Evolutionary conservation across 2,797 vertebrate genomes (phyloP).

Genomic region (Galago senegalensis): DNA sequence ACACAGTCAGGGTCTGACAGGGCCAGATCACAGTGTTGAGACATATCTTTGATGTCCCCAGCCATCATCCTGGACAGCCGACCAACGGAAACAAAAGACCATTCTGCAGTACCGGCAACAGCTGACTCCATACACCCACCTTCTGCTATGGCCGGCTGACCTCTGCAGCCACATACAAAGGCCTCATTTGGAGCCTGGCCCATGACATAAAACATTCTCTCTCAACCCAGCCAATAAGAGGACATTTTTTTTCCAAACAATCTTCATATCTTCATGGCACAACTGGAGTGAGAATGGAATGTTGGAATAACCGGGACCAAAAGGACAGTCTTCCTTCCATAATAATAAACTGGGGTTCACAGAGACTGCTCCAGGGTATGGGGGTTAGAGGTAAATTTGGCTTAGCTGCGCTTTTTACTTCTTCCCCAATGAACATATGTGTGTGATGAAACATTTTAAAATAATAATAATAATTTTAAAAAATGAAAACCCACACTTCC

Average conservation of each 20-base stretch:
- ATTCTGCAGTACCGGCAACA: slow-evolving; percentile 83
- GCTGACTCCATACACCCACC: slow-evolving; percentile 87
- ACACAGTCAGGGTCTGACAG: slow-evolving; percentile 91
- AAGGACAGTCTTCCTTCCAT: background rate
- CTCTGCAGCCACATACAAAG: slow-evolving; percentile 89
- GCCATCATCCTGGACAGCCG: slow-evolving; percentile 87
- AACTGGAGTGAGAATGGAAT: background rate
- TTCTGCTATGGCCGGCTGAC: slow-evolving; percentile 88
- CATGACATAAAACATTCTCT: slow-evolving; percentile 85
- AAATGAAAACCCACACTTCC: background rate
- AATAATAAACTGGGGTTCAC: background rate
- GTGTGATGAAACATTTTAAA: background rate
- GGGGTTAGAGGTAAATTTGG: background rate
- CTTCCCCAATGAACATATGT: background rate
- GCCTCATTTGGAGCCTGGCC: slow-evolving; percentile 85
- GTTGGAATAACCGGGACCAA: background rate
- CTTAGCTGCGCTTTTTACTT: background rate
- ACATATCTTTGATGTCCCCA: slow-evolving; percentile 94
- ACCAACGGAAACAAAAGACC: slow-evolving; percentile 91
- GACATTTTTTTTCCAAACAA: slow-evolving; percentile 74
- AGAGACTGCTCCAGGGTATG: background rate
- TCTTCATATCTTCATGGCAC: slow-evolving; percentile 52
- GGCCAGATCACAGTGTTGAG: slow-evolving; percentile 93
- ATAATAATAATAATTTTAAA: background rate
- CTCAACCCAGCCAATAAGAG: slow-evolving; percentile 79